Evolutionary conservation across 2,888 invertebrate species (phyloP).

Genomic region (Perdita meconis): DNA sequence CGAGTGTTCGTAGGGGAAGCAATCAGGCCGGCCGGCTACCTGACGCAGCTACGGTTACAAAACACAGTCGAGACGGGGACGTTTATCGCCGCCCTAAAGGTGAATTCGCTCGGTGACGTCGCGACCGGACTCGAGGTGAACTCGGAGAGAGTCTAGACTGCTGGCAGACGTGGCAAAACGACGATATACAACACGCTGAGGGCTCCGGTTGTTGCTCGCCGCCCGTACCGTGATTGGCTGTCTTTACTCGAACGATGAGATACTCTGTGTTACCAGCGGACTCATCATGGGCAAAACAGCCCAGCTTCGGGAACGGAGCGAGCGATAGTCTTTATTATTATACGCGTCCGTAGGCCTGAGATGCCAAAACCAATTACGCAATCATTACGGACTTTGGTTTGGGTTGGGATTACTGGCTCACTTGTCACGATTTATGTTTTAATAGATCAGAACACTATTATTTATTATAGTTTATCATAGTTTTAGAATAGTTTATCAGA

Average conservation of each 20-base stretch:
- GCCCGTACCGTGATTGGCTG: slow-evolving; percentile 60
- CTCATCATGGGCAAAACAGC: slow-evolving; percentile 39
- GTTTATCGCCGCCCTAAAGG: slow-evolving; percentile 76
- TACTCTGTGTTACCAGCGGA: slow-evolving; percentile 45
- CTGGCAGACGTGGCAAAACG: slow-evolving; percentile 81
- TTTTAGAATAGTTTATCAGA: too few species aligned
- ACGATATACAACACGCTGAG: slow-evolving; percentile 70
- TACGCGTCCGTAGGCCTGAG: slow-evolving; percentile 17
- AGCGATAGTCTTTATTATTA: slow-evolving; percentile 33
- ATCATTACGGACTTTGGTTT: neutral
- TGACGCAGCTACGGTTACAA: slow-evolving; percentile 57
- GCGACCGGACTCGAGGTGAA: slow-evolving; percentile 68
- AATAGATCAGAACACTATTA: neutral
- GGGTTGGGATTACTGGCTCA: neutral
- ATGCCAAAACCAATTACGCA: slow-evolving; percentile 32
- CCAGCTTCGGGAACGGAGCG: neutral
- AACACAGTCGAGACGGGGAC: slow-evolving; percentile 61
- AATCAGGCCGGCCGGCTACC: slow-evolving; percentile 53
- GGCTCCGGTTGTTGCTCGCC: slow-evolving; percentile 48
- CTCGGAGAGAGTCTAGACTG: slow-evolving; percentile 78
- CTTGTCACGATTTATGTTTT: neutral
- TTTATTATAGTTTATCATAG: neutral
- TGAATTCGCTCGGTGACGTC: slow-evolving; percentile 75
- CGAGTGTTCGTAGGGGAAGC: slow-evolving; percentile 35
- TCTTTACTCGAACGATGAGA: slow-evolving; percentile 53